Base-by-base conservation (phyloP, 2,113 vertebrate genomes). In the Eurypyga helias region DNA sequence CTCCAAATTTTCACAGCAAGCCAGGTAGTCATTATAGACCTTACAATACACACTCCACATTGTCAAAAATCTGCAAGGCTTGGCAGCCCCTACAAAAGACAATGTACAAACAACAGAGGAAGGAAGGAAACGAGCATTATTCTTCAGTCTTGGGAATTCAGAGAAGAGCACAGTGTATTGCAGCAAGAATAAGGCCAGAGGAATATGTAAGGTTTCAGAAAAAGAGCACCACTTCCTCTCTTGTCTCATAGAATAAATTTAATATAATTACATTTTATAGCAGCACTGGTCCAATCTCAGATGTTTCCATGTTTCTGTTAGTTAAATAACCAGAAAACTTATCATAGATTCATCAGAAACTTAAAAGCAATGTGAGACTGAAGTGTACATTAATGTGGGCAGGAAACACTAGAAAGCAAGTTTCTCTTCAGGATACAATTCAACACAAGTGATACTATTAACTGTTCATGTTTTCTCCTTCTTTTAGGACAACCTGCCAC, bases 1-100 rank as follows among this genome's bases (percentile, higher is more conserved):
- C 24, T 58, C 66, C n/a, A 90, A 51, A 46, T 66, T 80, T 66
- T 72, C 85, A 52, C 19, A 90, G 58, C n/a, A 71, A 83, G 72
- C 33, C 38, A 88, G 10, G 51, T 78, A 52, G 55, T 81, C 23
- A 15, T 75, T 78, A 55, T 26, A 86, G 36, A 31, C 43, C 26
- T 77, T 60, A 16, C 20, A 51, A 36, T 10, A 17, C 45, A 69
- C 23, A 58, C 8, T 29, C 9, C 12, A 46, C 36, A 13, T 41
- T 17, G n/a, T 43, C 26, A 88, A 51, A 91, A 77, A 83, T n/a
- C 67, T 80, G 28, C n/a, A 79, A 83, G n/a, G 28, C 10, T 70
- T 64, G 46, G 26, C 57, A 83, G 62, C 4, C 5, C 17, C n/a
- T 54, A 7, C 5, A 36, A 91, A 69, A 87, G 13, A 29, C 45